Conservation (phyloP, 2,113 vertebrate genomes). For the Tupaia chinensis region DNA sequence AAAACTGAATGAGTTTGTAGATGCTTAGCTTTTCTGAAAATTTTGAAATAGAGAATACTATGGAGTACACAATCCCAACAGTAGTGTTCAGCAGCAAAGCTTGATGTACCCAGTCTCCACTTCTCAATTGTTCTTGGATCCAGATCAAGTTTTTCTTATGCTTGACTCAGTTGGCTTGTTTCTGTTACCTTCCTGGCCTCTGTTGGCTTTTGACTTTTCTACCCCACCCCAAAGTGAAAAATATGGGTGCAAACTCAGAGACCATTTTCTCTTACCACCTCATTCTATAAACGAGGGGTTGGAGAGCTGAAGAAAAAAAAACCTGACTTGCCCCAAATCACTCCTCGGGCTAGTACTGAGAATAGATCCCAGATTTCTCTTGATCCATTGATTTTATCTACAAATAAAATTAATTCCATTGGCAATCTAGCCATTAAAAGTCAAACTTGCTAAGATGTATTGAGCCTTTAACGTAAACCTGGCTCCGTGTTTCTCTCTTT, state of each 20-base stretch:
- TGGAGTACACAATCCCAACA: neutral
- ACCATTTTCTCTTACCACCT: neutral
- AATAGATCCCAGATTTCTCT: neutral
- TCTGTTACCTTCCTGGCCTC: neutral
- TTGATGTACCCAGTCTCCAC: neutral
- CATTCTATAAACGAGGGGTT: neutral
- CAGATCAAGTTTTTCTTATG: neutral
- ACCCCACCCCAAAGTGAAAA: neutral
- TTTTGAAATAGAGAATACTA: neutral
- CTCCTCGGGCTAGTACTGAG: neutral
- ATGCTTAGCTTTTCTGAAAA: neutral
- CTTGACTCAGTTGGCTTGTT: neutral
- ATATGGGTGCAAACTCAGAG: neutral
- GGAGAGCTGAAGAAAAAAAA: neutral
- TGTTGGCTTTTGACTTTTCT: slow-evolving; percentile 32
- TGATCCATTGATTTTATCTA: neutral
- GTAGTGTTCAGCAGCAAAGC: neutral
- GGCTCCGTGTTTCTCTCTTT: neutral
- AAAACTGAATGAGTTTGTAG: neutral
- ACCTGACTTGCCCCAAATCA: neutral
- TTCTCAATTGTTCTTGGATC: neutral
- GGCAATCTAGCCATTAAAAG: neutral
- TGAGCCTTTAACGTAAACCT: neutral
- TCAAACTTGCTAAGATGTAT: neutral
- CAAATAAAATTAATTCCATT: neutral